A percentile compares a stretch with the other conserved stretches of the same genome.
These are phyloP conservation scores for Euthynnus affinis DNA, from an alignment of 2,797 vertebrate species.

Conservation along the genomic window DNA sequence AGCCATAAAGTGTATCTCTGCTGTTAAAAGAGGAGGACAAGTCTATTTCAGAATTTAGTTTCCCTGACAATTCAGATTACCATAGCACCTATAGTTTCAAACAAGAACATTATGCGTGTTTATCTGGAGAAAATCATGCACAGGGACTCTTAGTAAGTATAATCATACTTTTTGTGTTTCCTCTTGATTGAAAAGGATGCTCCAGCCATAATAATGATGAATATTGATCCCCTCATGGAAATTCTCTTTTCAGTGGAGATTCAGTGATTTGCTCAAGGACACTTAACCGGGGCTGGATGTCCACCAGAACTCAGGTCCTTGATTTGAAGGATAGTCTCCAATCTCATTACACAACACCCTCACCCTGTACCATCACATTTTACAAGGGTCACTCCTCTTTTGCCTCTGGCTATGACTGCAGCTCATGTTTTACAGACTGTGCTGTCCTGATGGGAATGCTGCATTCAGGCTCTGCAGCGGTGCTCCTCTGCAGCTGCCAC, in stretches of 20 bases:
- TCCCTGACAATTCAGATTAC: slow-evolving; percentile 5
- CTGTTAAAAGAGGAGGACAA: slow-evolving; percentile 25
- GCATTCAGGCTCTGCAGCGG: slow-evolving; percentile 44
- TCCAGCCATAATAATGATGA: slow-evolving; percentile 18
- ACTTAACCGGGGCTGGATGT: slow-evolving; percentile 26
- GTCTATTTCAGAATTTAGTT: slow-evolving; percentile 49
- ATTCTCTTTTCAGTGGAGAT: slow-evolving; percentile 12
- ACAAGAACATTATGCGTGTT: background rate
- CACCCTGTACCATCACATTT: slow-evolving; percentile 39
- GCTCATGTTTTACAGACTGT: slow-evolving; percentile 61
- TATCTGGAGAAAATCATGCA: slow-evolving; percentile 18
- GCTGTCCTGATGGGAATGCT: slow-evolving; percentile 51
- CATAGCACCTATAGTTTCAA: background rate
- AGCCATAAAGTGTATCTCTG: slow-evolving; percentile 38
- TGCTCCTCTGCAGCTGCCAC: slow-evolving; percentile 13
- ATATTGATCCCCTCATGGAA: slow-evolving; percentile 41
- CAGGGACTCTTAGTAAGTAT: background rate
- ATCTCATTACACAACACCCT: slow-evolving; percentile 28
- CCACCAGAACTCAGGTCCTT: slow-evolving; percentile 31
- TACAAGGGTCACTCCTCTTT: slow-evolving; percentile 51
- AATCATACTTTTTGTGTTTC: slow-evolving; percentile 16
- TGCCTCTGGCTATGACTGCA: slow-evolving; percentile 57
- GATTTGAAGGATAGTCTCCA: slow-evolving; percentile 42
- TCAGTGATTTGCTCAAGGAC: slow-evolving; percentile 47
- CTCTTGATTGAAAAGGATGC: slow-evolving; percentile 28